A percentile compares a stretch with the other conserved stretches of the same genome.
These are phyloP conservation scores for Ranitomeya variabilis DNA, from an alignment of 2,113 vertebrate genomes.

Conservation along the genomic window DNA sequence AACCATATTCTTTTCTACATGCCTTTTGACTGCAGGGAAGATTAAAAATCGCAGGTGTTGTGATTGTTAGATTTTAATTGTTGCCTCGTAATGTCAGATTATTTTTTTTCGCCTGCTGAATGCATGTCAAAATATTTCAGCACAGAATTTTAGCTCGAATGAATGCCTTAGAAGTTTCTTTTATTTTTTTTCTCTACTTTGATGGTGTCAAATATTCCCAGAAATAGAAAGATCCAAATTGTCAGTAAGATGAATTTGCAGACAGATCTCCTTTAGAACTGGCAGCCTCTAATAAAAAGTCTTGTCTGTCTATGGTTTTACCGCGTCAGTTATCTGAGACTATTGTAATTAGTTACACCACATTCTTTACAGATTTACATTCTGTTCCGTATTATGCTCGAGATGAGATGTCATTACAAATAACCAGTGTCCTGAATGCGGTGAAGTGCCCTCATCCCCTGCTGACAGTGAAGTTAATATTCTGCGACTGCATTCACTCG, in stretches of 20 bases:
- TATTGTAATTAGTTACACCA: conserved; percentile 34
- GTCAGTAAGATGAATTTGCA: conserved; percentile 26
- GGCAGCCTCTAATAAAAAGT: conserved; percentile 24
- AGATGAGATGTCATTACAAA: conserved; percentile 1
- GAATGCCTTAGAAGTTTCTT: conserved; percentile 34
- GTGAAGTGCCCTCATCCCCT: not conserved
- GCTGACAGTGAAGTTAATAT: not conserved
- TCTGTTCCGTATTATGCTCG: not conserved
- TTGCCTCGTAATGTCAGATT: conserved; percentile 46
- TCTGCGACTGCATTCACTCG: not conserved
- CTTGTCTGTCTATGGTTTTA: conserved; percentile 10
- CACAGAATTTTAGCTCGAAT: conserved; percentile 21
- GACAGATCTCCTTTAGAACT: conserved; percentile 2
- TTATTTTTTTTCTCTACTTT: not conserved
- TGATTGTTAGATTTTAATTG: conserved; percentile 59
- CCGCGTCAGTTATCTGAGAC: conserved; percentile 11
- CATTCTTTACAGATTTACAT: conserved; percentile 19
- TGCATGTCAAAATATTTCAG: conserved; percentile 29
- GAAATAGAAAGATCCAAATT: conserved; percentile 1
- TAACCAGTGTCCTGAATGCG: not conserved
- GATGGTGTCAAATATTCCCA: conserved; percentile 28
- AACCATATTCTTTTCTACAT: conserved; percentile 29
- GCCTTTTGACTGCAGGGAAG: conserved; percentile 35
- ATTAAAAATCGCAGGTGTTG: conserved; percentile 45
- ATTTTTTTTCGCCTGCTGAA: conserved; percentile 51